A percentile compares a stretch with the other conserved stretches of the same genome.
phyloP scores from a whole-genome alignment of 2,797 vertebrate species.

The Jordanella pulchra region DNA sequence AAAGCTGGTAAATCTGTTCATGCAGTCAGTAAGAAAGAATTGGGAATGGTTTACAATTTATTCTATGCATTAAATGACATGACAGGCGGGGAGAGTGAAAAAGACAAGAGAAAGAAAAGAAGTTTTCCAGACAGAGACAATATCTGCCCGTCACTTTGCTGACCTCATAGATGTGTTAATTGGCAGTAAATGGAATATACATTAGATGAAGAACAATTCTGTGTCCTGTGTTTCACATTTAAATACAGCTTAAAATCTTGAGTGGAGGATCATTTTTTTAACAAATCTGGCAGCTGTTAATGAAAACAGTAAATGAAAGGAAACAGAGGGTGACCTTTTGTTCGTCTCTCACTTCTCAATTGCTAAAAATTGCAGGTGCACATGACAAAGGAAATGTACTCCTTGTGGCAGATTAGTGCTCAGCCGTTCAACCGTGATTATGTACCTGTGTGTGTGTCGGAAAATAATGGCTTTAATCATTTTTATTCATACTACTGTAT shows the following conservation, averaged over 20 bases:
- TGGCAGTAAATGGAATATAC: conserved; percentile 16
- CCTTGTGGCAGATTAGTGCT: background rate
- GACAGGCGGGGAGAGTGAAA: conserved; percentile 5
- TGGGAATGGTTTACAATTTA: conserved; percentile 16
- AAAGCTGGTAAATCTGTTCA: background rate
- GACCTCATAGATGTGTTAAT: conserved; percentile 7
- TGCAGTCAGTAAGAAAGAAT: background rate
- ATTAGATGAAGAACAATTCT: conserved; percentile 15
- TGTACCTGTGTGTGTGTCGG: background rate
- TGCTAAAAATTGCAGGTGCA: conserved; percentile 12
- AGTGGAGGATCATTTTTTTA: background rate
- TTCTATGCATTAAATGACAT: conserved; percentile 20
- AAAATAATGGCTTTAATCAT: background rate
- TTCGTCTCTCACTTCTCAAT: conserved; percentile 10
- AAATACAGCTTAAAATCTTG: conserved; percentile 14
- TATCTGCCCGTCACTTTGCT: conserved; percentile 10
- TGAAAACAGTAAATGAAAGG: background rate
- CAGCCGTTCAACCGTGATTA: background rate
- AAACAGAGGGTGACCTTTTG: conserved; percentile 15
- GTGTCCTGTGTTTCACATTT: conserved; percentile 14
- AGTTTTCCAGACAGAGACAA: conserved; percentile 3
- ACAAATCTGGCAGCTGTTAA: conserved; percentile 15
- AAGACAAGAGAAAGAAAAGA: conserved; percentile 3
- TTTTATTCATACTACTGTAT: background rate
- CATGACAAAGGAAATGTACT: background rate